Base-by-base conservation (phyloP, 1,140 invertebrate genomes). In the Andricus grossulariae region DNA sequence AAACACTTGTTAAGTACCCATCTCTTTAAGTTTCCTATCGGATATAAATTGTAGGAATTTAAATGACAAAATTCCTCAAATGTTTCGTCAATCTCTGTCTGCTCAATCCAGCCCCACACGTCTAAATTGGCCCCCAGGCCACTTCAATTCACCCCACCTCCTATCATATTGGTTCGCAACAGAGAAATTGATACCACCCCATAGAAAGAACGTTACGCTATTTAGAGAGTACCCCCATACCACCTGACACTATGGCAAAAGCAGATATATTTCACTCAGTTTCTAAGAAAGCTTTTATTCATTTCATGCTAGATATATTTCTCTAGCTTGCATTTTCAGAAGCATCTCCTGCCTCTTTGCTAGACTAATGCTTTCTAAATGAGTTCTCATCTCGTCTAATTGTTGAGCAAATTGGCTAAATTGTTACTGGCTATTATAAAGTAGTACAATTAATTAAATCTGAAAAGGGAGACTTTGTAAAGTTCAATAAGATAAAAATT, bases 251-350 rank as follows among this genome's bases (percentile, higher is more conserved):
- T n/a, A n/a, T 16, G 32, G 45, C 32, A 66, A 66, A 39, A 66
- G 10, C 39, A 45, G 39, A 45, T 45, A 45, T 45, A 45, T 45
- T 45, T 45, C 39, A 45, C 39, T 45, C 39, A 45, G 60, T 66
- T 66, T 66, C 32, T 66, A 39, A 66, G 60, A 66, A 66, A 66
- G 32, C 60, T 66, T 66, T 66, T 66, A 32, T 66, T 66, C 60
- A 66, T 66, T 66, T 66, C 39, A 66, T 66, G 60, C 13, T 66
- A 66, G 60, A 66, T 32, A 32, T 66, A 25, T 25, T 39, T 66
- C 60, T 66, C 6, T 7, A 55, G 18, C 7, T 66, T 66, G 21
- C 21, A 32, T 5, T 66, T 66, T 66, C 60, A 39, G 39, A 66
- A 66, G 60, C 60, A 66, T 66, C 60, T 32, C 32, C 25, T 66